phyloP scores from a whole-genome alignment of 2,113 vertebrate genomes.

The Gymnocephalus cernua region DNA sequence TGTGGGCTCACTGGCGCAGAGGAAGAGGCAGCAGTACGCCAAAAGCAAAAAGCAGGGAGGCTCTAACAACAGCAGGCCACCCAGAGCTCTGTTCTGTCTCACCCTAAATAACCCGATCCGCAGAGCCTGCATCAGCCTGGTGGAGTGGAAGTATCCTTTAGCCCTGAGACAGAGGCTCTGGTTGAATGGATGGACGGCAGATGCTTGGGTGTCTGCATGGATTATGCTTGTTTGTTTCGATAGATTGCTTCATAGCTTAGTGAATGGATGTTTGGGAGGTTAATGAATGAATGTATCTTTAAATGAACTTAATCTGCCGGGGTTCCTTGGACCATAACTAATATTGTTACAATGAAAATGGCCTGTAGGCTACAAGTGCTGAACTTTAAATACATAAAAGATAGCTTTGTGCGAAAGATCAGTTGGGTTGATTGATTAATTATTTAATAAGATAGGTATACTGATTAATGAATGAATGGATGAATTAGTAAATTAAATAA shows the following conservation, averaged over 20 bases:
- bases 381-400: background rate
- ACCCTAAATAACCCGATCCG: conserved; percentile 99
- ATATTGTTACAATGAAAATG: background rate
- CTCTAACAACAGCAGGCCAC: conserved; percentile 92
- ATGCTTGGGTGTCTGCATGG: conserved; percentile 1
- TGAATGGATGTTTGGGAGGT: background rate
- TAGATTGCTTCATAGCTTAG: conserved; percentile 9
- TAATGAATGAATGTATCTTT: background rate
- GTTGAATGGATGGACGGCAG: background rate
- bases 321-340: background rate
- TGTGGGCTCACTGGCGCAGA: conserved; percentile 94
- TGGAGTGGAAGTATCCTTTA: conserved; percentile 99
- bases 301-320: background rate
- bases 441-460: background rate
- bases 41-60: conserved; percentile 99
- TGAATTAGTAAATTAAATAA: too few relatives aligned
- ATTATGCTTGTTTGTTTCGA: background rate
- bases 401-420: background rate
- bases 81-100: conserved; percentile 97
- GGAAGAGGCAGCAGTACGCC: conserved; percentile 98
- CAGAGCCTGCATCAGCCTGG: conserved; percentile 99
- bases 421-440: background rate
- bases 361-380: background rate
- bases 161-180: background rate
- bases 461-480: too few relatives aligned